Percentiles rank a stretch among this genome's conserved stretches.
Conservation (phyloP, 1,140 invertebrate species). For the Geopemphigus sp. region DNA sequence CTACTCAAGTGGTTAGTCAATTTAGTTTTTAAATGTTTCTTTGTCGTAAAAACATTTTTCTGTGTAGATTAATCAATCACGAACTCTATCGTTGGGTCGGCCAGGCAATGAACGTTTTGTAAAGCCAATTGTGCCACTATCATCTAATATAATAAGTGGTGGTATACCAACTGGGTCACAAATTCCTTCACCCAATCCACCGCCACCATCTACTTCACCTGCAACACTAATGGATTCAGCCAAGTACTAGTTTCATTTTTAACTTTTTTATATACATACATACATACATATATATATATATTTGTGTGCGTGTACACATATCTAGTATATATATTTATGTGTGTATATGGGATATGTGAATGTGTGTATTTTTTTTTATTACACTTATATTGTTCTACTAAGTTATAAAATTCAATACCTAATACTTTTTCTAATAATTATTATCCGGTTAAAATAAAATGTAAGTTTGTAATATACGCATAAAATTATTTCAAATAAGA, state of each 20-base stretch:
- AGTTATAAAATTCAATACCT: not conserved
- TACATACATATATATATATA: not conserved
- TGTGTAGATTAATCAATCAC: constrained; percentile 44
- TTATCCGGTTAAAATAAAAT: not conserved
- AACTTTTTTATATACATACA: not conserved
- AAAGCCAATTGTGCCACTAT: constrained; percentile 46
- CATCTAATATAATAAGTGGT: constrained; percentile 31
- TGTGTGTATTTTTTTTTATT: not conserved
- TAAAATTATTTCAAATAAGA: not conserved
- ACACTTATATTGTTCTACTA: not conserved
- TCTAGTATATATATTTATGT: not conserved
- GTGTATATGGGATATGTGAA: not conserved
- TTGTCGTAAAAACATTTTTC: not conserved
- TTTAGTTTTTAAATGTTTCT: not conserved
- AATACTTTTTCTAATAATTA: not conserved
- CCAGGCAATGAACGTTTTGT: constrained; percentile 41
- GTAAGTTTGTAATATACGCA: not conserved
- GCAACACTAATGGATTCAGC: constrained; percentile 47
- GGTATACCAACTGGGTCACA: constrained; percentile 43
- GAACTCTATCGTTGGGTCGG: constrained; percentile 42
- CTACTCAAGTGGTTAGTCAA: constrained; percentile 38
- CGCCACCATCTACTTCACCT: constrained; percentile 31
- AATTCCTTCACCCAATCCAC: constrained; percentile 47
- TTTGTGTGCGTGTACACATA: not conserved
- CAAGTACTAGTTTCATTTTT: constrained; percentile 36